phyloP scores from a whole-genome alignment of 2,888 invertebrate genomes.

The Spodoptera picta region DNA sequence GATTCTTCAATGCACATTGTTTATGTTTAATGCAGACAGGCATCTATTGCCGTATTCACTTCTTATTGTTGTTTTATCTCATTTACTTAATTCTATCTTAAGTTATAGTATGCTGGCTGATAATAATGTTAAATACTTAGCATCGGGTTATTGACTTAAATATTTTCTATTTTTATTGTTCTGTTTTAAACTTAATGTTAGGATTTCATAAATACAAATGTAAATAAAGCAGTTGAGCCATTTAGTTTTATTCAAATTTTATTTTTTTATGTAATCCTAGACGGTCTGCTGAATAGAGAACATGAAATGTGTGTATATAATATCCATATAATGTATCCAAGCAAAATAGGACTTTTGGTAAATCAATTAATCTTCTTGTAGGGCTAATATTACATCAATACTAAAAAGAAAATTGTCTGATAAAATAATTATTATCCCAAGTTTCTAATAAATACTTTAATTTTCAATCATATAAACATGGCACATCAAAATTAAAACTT shows the following conservation, averaged over 20 bases:
- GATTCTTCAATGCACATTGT: conserved; percentile 28
- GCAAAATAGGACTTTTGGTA: too few relatives aligned
- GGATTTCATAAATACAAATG: conserved; percentile 33
- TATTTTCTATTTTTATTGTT: conserved; percentile 20
- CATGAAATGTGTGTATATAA: too few relatives aligned
- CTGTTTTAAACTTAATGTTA: conserved; percentile 37
- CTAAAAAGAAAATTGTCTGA: too few relatives aligned
- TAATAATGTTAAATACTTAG: conserved; percentile 6
- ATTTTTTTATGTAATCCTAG: too few relatives aligned
- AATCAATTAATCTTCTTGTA: too few relatives aligned
- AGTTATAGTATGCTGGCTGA: conserved; percentile 11
- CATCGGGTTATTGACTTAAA: conserved; percentile 7
- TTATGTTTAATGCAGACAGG: conserved; percentile 18
- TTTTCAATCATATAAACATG: conserved; percentile 29
- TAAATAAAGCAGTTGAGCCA: conserved; percentile 18
- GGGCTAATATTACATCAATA: too few relatives aligned
- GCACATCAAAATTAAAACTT: conserved; percentile 20
- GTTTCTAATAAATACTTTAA: conserved; percentile 15
- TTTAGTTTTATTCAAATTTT: conserved; percentile 23
- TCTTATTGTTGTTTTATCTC: conserved; percentile 9
- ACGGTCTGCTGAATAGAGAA: too few relatives aligned
- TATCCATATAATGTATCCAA: too few relatives aligned
- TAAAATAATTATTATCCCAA: too few relatives aligned
- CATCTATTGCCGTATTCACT: conserved; percentile 1
- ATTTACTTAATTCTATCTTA: conserved; percentile 12